Evolutionary conservation across 2,797 vertebrate genomes (phyloP).

Genomic region (Lagorchestes hirsutus): DNA sequence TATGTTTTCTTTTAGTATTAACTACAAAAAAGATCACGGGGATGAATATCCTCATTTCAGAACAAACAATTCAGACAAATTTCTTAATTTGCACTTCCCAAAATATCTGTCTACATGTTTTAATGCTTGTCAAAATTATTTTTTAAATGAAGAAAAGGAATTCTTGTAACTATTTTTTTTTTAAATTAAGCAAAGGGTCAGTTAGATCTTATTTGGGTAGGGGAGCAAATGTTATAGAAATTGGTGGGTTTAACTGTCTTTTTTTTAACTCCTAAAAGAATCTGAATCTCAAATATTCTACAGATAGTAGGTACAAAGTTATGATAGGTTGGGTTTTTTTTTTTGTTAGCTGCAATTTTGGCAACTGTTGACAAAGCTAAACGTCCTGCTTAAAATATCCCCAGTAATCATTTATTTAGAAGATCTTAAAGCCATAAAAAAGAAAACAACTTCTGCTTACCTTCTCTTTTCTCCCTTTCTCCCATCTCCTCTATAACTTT

Average conservation of each 20-base stretch:
- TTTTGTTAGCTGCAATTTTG: constrained; percentile 70
- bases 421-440: constrained; percentile 23
- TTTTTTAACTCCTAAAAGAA: constrained; percentile 44
- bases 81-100: constrained; percentile 20
- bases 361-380: constrained; percentile 70
- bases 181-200: constrained; percentile 4
- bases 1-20: too few species aligned
- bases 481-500: not conserved
- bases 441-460: not conserved
- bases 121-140: constrained; percentile 7
- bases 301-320: constrained; percentile 40
- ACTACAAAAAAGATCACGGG: too few species aligned
- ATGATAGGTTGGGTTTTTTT: not conserved
- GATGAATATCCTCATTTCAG: too few species aligned
- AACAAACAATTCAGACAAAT: too few species aligned
- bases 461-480: not conserved
- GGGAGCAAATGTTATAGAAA: not conserved
- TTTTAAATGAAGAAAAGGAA: constrained; percentile 22
- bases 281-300: constrained; percentile 71
- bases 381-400: constrained; percentile 67
- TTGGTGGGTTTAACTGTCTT: constrained; percentile 10
- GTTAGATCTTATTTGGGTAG: constrained; percentile 38
- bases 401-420: constrained; percentile 51
- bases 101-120: constrained; percentile 7
- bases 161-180: constrained; percentile 11